Evolutionary conservation across 2,113 vertebrate genomes (phyloP), one percentile per base, ranked within the genome.

Genomic region (Pedionomus torquatus): DNA sequence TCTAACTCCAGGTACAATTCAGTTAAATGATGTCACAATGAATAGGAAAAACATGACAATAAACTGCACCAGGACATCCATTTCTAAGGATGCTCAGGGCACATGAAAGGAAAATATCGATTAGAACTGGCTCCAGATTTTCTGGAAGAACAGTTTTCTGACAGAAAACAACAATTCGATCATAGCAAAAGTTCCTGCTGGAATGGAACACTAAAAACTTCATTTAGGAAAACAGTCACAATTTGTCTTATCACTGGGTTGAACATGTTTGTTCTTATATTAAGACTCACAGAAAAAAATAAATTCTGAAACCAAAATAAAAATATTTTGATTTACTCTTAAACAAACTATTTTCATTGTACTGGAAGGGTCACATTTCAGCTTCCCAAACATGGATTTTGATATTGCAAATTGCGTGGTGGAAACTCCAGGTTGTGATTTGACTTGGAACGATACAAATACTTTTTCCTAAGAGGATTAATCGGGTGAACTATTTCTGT

Each of bases 71-170:
- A 33, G 44, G 26, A 52, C 57, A 17, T 65, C n/a, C 14, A 41
- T 87, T 66, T 66, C 69, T 26, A 30, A 63, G 39, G 37, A 25
- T 55, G 48, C 57, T 64, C 64, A 43, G 35, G 51, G 85, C 39
- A 82, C 13, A 26, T 77, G 25, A 66, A 91, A 86, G 30, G 19
- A 51, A 93, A 95, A 65, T 86, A 94, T 54, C 74, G 90, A 93
- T 94, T 74, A 58, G 75, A 96, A 39, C 37, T 74, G 58, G 79
- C 78, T 77, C 68, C 48, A 83, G 9, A 83, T 79, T 94, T 96
- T 93, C 82, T 58, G 68, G 48, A 61, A 91, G 82, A 91, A 87
- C 8, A 13, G 23, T 70, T 89, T 94, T 85, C 61, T 91, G 68
- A 72, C 61, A 88, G 75, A 63, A 96, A 90, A 78, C 0, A 20